Evolutionary conservation across 2,113 vertebrate species (phyloP).

Genomic region (Sterrhoptilus dennistouni): DNA sequence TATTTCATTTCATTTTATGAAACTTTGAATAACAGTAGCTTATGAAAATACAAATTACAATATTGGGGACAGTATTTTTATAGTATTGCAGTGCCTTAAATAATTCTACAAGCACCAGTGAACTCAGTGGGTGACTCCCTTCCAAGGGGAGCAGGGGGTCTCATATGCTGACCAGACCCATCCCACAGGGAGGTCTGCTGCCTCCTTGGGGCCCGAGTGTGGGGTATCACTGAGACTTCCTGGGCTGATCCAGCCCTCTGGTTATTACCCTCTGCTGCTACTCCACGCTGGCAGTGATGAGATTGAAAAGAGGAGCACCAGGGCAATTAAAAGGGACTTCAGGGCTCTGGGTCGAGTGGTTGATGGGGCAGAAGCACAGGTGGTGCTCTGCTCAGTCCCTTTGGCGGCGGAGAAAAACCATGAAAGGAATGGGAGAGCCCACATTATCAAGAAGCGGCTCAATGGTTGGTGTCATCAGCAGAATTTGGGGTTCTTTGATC

Average conservation of each 20-base stretch:
- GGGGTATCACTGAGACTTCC: not conserved
- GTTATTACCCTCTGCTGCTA: not conserved
- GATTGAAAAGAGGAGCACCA: not conserved
- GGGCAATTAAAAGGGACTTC: not conserved
- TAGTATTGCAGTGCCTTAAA: not conserved
- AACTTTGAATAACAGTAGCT: not conserved
- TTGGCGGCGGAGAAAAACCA: not conserved
- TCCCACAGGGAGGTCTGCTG: not conserved
- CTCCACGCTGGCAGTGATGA: not conserved
- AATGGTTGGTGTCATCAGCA: not conserved
- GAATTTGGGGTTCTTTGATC: not conserved
- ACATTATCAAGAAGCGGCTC: not conserved
- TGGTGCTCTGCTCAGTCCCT: not conserved
- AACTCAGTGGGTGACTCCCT: not conserved
- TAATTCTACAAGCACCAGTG: not conserved
- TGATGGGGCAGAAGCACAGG: not conserved
- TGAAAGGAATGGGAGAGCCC: not conserved
- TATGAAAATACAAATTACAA: not conserved
- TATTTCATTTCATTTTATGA: not conserved
- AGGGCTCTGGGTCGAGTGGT: not conserved
- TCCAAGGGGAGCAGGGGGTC: not conserved
- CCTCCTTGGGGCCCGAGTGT: not conserved
- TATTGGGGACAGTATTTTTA: not conserved
- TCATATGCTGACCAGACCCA: fast-evolving
- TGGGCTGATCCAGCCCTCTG: not conserved